phyloP scores from a whole-genome alignment of 2,888 invertebrate genomes.

The Pelosia muscerda region DNA sequence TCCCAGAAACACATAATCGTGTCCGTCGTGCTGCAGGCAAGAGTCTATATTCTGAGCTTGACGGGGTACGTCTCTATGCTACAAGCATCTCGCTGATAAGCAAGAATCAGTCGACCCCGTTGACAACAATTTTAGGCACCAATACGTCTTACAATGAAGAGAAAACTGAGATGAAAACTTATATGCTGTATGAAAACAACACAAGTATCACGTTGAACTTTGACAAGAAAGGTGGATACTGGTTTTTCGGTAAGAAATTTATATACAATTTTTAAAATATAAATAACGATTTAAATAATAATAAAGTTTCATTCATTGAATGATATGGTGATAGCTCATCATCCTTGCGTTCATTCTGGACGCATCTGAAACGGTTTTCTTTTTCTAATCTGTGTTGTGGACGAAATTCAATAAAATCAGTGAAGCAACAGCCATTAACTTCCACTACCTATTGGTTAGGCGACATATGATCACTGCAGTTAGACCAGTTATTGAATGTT shows the following conservation, averaged over 20 bases:
- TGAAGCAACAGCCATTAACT: no score
- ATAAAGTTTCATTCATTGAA: neutral
- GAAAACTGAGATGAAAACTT: constrained; percentile 51
- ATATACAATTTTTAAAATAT: neutral
- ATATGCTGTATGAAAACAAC: constrained; percentile 56
- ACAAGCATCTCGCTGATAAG: constrained; percentile 43
- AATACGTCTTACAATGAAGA: constrained; percentile 42
- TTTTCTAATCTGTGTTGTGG: no score
- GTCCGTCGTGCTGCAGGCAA: constrained; percentile 63
- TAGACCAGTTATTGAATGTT: no score
- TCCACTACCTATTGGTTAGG: no score
- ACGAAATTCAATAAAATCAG: no score
- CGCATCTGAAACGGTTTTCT: no score
- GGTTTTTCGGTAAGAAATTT: constrained; percentile 73
- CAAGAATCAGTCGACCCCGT: constrained; percentile 16
- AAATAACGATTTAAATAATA: neutral
- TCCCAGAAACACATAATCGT: constrained; percentile 60
- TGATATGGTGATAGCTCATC: no score
- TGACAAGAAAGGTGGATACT: constrained; percentile 66
- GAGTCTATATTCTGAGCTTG: constrained; percentile 12
- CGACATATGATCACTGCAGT: no score
- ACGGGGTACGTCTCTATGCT: constrained; percentile 64
- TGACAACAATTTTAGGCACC: constrained; percentile 27
- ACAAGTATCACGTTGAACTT: constrained; percentile 67
- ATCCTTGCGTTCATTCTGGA: no score